Base-by-base conservation (phyloP, 2,113 vertebrate species). In the Sturnus vulgaris region DNA sequence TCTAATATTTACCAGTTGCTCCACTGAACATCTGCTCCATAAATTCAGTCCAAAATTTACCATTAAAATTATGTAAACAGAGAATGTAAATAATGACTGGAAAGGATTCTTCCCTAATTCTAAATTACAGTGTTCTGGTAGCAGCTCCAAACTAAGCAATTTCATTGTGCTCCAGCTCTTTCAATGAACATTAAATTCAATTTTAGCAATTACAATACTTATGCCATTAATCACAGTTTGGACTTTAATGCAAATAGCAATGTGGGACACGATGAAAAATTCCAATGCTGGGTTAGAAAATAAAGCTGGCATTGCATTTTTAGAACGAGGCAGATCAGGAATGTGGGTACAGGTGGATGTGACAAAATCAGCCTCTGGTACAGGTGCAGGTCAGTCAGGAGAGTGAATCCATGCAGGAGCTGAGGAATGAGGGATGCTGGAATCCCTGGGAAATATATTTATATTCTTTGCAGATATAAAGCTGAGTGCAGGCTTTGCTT, bases 381-480 rank as follows among this genome's bases (percentile, higher is more conserved):
- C 1, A 4, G 2, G 3, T 10, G 35, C 28, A 69, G n/a, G 12
- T 37, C 46, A 15, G 10, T 2, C 25, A 21, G 50, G 10, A 19
- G 37, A 65, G 20, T 0, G 16, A 52, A 71, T 46, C 20, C 44
- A 46, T 46, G 44, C 47, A 49, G 47, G 23, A 49, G 18, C 0
- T 15, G 47, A 71, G 47, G 28, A 7, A 16, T 5, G 3, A 6
- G 66, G 57, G 33, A 9, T 9, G 5, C 1, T 42, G 46, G 19
- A n/a, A 17, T 1, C 23, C 35, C 30, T 77, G 46, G 24, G 5
- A 64, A 64, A 42, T 14, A 6, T 4, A 52, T 42, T 63, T 22
- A 3, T 63, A 35, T 42, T 11, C 18, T 78, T 78, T 52, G 11
- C 37, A 42, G n/a, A 35, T 13, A 30, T 3, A 23, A 28, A 64